Evolutionary conservation across 2,797 vertebrate species (phyloP).

Genomic region (Characodon lateralis): DNA sequence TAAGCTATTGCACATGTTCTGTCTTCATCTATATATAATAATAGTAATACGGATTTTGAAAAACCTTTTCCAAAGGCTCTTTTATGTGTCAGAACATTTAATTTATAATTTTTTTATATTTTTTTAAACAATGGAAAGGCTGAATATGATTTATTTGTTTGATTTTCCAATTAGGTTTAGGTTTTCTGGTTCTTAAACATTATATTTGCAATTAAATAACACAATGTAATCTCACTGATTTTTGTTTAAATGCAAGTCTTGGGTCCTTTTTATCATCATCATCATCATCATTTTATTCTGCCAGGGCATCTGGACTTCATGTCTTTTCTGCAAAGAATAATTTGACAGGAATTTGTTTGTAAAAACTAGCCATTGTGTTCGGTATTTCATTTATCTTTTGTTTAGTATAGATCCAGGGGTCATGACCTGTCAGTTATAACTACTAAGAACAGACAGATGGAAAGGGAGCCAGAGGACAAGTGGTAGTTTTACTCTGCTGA

Average conservation of each 20-base stretch:
- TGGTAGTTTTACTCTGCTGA: slow-evolving; percentile 65
- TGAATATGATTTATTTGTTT: not conserved
- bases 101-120: not conserved
- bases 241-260: too few species aligned
- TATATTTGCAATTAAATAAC: too few species aligned
- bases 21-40: not conserved
- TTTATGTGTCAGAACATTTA: too few species aligned
- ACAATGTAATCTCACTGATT: too few species aligned
- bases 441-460: slow-evolving; percentile 42
- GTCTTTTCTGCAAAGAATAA: not conserved
- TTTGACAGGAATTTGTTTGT: not conserved
- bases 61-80: too few species aligned
- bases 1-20: not conserved
- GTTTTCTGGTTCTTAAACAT: too few species aligned
- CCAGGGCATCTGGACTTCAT: not conserved
- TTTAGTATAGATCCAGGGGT: slow-evolving; percentile 41
- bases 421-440: slow-evolving; percentile 40
- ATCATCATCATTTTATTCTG: not conserved
- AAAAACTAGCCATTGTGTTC: not conserved
- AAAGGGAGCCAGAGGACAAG: slow-evolving; percentile 26
- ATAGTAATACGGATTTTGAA: too few species aligned
- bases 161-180: not conserved
- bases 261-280: not conserved
- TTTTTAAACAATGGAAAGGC: not conserved
- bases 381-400: slow-evolving; percentile 9